A percentile compares a stretch with the other conserved stretches of the same genome.
phyloP scores from a whole-genome alignment of 2,797 vertebrate genomes.

The Adrianichthys oophorus region DNA sequence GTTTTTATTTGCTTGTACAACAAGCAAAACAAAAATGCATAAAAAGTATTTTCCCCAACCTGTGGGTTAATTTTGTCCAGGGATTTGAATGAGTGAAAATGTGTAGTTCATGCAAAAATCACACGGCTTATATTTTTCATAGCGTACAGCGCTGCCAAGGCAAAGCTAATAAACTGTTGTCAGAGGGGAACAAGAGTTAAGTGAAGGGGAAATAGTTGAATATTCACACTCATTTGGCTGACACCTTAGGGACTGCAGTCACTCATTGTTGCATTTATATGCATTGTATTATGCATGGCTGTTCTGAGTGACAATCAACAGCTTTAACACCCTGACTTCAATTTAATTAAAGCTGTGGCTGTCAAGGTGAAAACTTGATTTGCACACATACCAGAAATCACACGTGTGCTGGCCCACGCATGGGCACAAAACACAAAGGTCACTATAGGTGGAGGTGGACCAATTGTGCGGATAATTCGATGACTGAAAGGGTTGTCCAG shows the following conservation, averaged over 20 bases:
- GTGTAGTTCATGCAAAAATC: no score
- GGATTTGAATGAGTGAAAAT: no score
- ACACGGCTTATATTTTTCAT: background rate
- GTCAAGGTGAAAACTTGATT: constrained; percentile 79
- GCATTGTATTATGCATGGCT: constrained; percentile 72
- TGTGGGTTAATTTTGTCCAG: no score
- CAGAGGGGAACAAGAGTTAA: constrained; percentile 81
- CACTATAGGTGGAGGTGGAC: constrained; percentile 58
- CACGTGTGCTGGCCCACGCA: constrained; percentile 34
- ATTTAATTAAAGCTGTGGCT: constrained; percentile 83
- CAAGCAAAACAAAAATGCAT: no score
- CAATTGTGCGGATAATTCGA: constrained; percentile 75
- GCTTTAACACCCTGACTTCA: constrained; percentile 81
- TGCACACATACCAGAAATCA: constrained; percentile 62
- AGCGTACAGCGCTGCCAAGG: constrained; percentile 47
- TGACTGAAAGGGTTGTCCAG: constrained; percentile 43
- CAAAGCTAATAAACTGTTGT: constrained; percentile 78
- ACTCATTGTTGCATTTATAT: constrained; percentile 80
- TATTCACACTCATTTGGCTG: constrained; percentile 82
- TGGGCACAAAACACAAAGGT: constrained; percentile 56
- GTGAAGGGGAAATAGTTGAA: constrained; percentile 79
- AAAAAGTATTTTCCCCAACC: no score
- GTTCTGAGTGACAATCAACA: constrained; percentile 74
- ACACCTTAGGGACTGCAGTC: constrained; percentile 78
- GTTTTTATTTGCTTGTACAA: no score